Base-by-base conservation (phyloP, 2,113 vertebrate species). In the Reinhardtius hippoglossoides region DNA sequence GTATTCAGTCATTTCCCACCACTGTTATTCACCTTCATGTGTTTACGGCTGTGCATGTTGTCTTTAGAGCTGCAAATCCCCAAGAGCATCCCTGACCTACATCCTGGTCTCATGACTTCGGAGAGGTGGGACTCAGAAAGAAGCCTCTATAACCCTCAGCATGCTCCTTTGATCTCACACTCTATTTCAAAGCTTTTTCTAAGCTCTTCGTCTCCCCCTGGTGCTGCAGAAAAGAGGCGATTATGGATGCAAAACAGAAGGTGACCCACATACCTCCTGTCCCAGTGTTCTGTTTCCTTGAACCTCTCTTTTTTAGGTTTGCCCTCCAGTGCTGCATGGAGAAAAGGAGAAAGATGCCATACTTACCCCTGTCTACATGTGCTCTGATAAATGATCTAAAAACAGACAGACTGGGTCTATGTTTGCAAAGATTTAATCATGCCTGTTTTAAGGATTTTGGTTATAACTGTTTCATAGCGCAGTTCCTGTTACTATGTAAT, bases 151-250 rank as follows among this genome's bases (percentile, higher is more conserved):
- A 78, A 74, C 71, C 65, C 81, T 65, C 27, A 68, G 60, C 24
- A 14, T 23, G 59, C 13, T 56, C 50, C 56, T 77, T 65, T 66
- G 18, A 71, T 65, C 27, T 65, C 14, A 12, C 24, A 52, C 61
- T 68, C 18, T 54, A 4, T 69, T 68, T 82, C 69, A 64, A 66
- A 60, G 42, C 26, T 56, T 48, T 55, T 52, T 59, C 64, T 35
- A 64, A 82, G 81, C 81, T 89, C 82, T 78, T 76, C 60, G 71
- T 83, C 84, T 73, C 86, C 87, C 82, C 69, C 86, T 87, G 72
- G 65, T 90, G 91, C 72, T 78, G 68, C 0, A 74, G 54, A 81
- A 78, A 85, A 76, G 77, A 70, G 40, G 55, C 76, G 55, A 74
- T 59, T 76, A 62, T 1, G 16, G 27, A 84, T 87, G 63, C 62